Evolutionary conservation across 2,888 invertebrate species (phyloP).

Genomic region (Margaritifera margaritifera): DNA sequence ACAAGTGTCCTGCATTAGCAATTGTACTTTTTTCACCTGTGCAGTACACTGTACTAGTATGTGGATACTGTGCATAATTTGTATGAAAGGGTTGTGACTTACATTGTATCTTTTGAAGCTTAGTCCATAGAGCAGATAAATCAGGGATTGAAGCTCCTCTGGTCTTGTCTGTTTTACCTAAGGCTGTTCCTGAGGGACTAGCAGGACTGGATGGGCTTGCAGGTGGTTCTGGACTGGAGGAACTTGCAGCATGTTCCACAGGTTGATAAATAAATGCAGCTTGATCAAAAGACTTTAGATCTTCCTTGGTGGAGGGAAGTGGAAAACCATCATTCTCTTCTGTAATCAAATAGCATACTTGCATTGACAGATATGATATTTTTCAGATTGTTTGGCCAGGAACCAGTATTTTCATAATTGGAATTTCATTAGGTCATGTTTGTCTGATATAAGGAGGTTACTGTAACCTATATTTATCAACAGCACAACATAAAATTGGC

Average conservation of each 20-base stretch:
- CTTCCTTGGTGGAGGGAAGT: slow-evolving; percentile 51
- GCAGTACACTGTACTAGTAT: too few species aligned
- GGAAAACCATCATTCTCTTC: slow-evolving; percentile 62
- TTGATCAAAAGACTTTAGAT: slow-evolving; percentile 52
- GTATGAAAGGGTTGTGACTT: slow-evolving; percentile 3
- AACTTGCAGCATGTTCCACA: slow-evolving; percentile 10
- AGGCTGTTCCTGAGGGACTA: slow-evolving; percentile 3
- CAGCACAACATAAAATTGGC: too few species aligned
- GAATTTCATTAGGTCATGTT: too few species aligned
- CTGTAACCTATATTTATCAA: too few species aligned
- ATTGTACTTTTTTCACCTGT: too few species aligned
- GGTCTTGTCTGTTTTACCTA: not conserved
- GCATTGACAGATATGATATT: too few species aligned
- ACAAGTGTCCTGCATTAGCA: too few species aligned
- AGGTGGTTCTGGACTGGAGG: slow-evolving; percentile 1
- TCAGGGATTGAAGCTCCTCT: slow-evolving; percentile 39
- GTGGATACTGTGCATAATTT: too few species aligned
- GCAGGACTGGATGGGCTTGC: not conserved
- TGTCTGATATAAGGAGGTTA: too few species aligned
- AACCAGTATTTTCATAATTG: too few species aligned
- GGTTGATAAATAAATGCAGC: slow-evolving; percentile 30
- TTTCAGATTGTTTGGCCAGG: too few species aligned
- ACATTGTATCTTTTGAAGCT: slow-evolving; percentile 42
- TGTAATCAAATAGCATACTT: slow-evolving; percentile 18
- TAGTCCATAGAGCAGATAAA: slow-evolving; percentile 32